These are phyloP conservation scores for Oryzias sinensis DNA, from an alignment of 2,797 vertebrate genomes.

Conservation along the genomic window DNA sequence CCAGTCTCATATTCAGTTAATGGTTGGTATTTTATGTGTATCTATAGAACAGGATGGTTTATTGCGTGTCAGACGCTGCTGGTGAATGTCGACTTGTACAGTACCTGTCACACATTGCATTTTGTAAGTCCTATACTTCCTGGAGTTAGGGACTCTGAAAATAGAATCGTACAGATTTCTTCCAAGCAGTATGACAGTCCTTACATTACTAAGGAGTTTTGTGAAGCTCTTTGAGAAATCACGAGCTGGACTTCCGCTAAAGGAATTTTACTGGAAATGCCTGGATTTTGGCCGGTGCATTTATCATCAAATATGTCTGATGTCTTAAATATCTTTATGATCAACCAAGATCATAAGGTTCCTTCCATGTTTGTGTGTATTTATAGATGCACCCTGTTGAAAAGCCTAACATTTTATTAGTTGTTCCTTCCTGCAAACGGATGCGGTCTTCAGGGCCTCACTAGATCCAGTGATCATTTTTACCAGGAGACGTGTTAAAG, in stretches of 20 bases:
- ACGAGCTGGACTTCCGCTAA: constrained; percentile 51
- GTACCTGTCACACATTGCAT: too few relatives aligned
- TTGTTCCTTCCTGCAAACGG: constrained; percentile 34
- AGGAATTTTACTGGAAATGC: constrained; percentile 37
- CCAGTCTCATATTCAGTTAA: too few relatives aligned
- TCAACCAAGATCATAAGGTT: constrained; percentile 53
- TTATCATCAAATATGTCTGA: constrained; percentile 68
- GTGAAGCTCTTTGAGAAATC: constrained; percentile 51
- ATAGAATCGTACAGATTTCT: too few relatives aligned
- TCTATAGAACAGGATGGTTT: too few relatives aligned
- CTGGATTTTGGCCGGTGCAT: constrained; percentile 59
- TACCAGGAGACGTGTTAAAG: constrained; percentile 29
- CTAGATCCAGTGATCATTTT: constrained; percentile 47
- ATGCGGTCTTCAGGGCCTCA: constrained; percentile 39
- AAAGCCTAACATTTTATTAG: constrained; percentile 5
- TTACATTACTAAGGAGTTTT: not conserved
- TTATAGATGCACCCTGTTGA: constrained; percentile 25
- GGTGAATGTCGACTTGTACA: too few relatives aligned
- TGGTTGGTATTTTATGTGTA: too few relatives aligned
- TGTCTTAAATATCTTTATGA: constrained; percentile 23
- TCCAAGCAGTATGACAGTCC: too few relatives aligned
- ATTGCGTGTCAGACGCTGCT: too few relatives aligned
- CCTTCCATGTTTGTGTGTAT: constrained; percentile 54
- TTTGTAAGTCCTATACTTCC: too few relatives aligned
- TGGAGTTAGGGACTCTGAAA: too few relatives aligned